Base-by-base conservation (phyloP, 2,797 vertebrate genomes). In the Galaxias olidus region DNA sequence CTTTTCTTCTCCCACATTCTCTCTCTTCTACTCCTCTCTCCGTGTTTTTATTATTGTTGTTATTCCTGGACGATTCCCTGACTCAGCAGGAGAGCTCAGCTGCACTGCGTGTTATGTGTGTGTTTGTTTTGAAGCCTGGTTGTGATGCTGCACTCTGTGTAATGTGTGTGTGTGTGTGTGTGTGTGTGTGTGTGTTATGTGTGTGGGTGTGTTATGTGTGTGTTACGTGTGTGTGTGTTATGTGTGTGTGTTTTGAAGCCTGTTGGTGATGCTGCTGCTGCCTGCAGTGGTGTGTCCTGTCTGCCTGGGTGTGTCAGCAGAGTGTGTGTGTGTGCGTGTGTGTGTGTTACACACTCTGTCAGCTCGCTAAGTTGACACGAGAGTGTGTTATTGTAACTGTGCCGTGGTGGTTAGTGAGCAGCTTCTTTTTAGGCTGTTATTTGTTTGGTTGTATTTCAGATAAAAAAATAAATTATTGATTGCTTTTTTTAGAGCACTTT, bases 241-340 rank as follows among this genome's bases (percentile, higher is more conserved):
- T n/a, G n/a, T n/a, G n/a, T n/a, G n/a, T n/a, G n/a, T n/a, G n/a
- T n/a, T n/a, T n/a, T n/a, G n/a, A n/a, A n/a, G n/a, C n/a, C n/a
- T n/a, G n/a, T n/a, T n/a, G n/a, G n/a, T n/a, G n/a, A n/a, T n/a
- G n/a, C n/a, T n/a, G n/a, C n/a, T n/a, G n/a, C n/a, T n/a, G 79
- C 75, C 80, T 82, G 77, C 80, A 82, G 80, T 77, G 57, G n/a
- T n/a, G n/a, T n/a, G n/a, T n/a, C n/a, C n/a, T n/a, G n/a, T 63
- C 68, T 1, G 65, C 60, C 72, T 86, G 88, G 86, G 89, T 90
- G 88, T 89, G 88, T 88, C 87, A 90, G 87, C 85, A 83, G 78
- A 66, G 81, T 1, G 67, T 42, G 61, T 69, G 1, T 59, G 53
- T 59, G 65, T 71, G 51, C n/a, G 54, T 50, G 71, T 69, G 71